Percentiles rank a stretch among this genome's conserved stretches.
Conservation (phyloP, 2,113 vertebrate species). For the Erythrocercus mccallii region DNA sequence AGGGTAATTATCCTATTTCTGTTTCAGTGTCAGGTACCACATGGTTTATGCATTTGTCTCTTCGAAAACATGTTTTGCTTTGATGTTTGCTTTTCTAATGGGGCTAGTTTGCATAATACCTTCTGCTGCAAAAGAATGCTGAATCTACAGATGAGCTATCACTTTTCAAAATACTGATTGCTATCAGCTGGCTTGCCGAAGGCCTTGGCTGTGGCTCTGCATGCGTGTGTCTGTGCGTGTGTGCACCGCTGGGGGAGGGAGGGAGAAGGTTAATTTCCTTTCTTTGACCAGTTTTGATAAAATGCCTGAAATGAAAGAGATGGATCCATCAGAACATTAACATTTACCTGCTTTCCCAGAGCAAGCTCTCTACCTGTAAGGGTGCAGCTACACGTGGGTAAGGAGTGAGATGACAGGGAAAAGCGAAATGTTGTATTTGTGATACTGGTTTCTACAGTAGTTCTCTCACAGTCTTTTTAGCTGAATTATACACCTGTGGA, state of each 20-base stretch:
- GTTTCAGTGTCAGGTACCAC: conserved; percentile 44
- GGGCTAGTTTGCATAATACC: conserved; percentile 57
- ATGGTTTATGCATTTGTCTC: conserved; percentile 44
- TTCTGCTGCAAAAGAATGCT: conserved; percentile 62
- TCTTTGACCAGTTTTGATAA: conserved; percentile 47
- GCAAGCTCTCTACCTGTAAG: not conserved
- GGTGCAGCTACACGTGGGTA: not conserved
- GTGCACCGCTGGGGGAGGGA: not conserved
- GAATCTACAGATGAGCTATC: conserved; percentile 67
- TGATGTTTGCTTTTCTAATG: conserved; percentile 65
- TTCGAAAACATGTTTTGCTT: conserved; percentile 56
- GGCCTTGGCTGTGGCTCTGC: conserved; percentile 57
- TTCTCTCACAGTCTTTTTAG: not conserved
- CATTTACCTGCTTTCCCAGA: not conserved
- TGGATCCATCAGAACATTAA: not conserved
- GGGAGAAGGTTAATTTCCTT: conserved; percentile 37
- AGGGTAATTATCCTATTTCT: conserved; percentile 44
- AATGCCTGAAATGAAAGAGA: not conserved
- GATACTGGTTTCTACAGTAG: not conserved
- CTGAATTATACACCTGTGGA: not conserved
- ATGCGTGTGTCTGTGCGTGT: conserved; percentile 51
- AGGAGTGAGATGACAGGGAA: not conserved
- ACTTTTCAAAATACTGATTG: conserved; percentile 66
- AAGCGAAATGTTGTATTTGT: not conserved
- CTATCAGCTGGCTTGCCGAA: conserved; percentile 64